Conservation (phyloP, 53 echinoderm and acorn worm genomes). For the Holothuria scabra region DNA sequence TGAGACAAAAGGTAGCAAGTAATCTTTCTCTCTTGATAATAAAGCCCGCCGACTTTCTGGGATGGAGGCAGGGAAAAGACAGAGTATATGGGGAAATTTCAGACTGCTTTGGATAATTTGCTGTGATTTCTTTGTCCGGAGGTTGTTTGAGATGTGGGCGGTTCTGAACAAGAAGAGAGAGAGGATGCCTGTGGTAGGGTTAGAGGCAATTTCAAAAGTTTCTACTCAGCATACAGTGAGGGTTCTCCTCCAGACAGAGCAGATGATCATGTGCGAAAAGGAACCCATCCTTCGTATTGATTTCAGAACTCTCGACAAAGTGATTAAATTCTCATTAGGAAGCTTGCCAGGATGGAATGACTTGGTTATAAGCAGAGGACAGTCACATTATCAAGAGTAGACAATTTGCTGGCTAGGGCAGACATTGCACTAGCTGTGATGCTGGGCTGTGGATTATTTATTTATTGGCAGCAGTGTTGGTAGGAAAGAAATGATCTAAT, state of each 20-base stretch:
- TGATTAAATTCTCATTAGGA: constrained; percentile 43
- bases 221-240: neutral
- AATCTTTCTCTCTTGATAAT: neutral
- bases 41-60: constrained; percentile 15
- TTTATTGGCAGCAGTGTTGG: too few species aligned
- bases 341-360: neutral
- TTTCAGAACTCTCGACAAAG: constrained; percentile 2
- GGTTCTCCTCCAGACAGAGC: constrained; percentile 11
- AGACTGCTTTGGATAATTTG: constrained; percentile 35
- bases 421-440: too few species aligned
- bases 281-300: constrained; percentile 1
- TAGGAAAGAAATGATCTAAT: too few species aligned
- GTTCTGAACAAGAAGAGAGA: constrained; percentile 12
- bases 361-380: too few species aligned
- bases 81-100: neutral
- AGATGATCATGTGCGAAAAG: neutral
- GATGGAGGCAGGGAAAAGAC: neutral
- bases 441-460: too few species aligned
- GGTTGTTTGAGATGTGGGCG: constrained; percentile 35
- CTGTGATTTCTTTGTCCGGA: constrained; percentile 25
- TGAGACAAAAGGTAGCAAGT: neutral
- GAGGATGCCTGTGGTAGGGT: neutral
- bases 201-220: constrained; percentile 5
- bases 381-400: too few species aligned
- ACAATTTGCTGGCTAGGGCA: too few species aligned